These are phyloP conservation scores for Neuroscelio doddi DNA, from an alignment of 2,888 invertebrate species.

Conservation along the genomic window DNA sequence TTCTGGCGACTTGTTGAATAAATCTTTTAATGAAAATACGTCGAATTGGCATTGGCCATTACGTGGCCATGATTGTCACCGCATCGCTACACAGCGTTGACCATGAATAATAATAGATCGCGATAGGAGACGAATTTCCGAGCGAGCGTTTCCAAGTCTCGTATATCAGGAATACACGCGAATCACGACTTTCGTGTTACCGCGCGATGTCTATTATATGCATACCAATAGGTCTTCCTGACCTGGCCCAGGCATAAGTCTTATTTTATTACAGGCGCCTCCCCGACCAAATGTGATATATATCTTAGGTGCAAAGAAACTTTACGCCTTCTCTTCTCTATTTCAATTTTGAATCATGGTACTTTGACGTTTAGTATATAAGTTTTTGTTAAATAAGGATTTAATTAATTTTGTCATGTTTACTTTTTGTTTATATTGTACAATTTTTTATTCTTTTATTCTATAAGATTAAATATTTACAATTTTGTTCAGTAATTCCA, in stretches of 20 bases:
- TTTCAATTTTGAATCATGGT: neutral
- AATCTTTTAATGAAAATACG: conserved; percentile 40
- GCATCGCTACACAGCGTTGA: conserved; percentile 32
- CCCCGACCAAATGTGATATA: conserved; percentile 21
- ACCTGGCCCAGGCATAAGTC: conserved; percentile 34
- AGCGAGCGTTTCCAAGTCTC: conserved; percentile 44
- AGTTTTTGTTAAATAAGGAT: too few species aligned
- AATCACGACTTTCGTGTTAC: conserved; percentile 67
- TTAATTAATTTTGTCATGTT: too few species aligned
- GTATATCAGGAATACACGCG: conserved; percentile 61
- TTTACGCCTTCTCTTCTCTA: neutral
- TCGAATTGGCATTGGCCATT: conserved; percentile 53
- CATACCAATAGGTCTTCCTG: conserved; percentile 48
- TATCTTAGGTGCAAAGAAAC: conserved; percentile 23
- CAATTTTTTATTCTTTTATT: too few species aligned
- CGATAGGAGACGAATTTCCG: conserved; percentile 45
- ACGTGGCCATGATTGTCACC: conserved; percentile 56
- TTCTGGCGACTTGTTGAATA: conserved; percentile 21
- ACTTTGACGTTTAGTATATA: too few species aligned
- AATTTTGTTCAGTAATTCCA: too few species aligned
- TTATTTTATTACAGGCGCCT: conserved; percentile 39
- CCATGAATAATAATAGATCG: conserved; percentile 52
- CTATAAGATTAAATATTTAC: too few species aligned
- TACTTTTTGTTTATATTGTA: too few species aligned
- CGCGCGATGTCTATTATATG: conserved; percentile 50